These are phyloP conservation scores for Aplidium turbinatum DNA, from an alignment of 23 tunicate species.

Conservation along the genomic window DNA sequence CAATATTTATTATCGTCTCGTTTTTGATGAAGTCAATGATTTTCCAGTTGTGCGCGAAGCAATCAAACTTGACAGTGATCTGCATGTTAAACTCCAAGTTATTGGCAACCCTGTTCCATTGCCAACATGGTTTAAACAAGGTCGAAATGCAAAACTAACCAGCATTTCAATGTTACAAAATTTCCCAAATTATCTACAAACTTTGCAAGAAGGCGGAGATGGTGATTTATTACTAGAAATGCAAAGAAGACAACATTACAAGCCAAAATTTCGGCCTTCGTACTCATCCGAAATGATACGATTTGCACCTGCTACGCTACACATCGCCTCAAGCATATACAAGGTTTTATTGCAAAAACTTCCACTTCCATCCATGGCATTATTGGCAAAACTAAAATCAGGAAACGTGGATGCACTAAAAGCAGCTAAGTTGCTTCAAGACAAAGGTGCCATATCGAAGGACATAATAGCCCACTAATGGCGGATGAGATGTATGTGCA, in stretches of 20 bases:
- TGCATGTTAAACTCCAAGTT: slow-evolving; percentile 17
- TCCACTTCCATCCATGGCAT: slow-evolving; percentile 12
- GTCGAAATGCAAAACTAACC: slow-evolving; percentile 16
- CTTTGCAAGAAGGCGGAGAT: background rate
- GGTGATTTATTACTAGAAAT: background rate
- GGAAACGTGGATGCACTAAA: slow-evolving; percentile 14
- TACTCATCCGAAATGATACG: background rate
- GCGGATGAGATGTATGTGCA: slow-evolving; percentile 27
- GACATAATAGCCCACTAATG: slow-evolving; percentile 19
- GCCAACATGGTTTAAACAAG: slow-evolving; percentile 21
- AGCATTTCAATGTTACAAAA: background rate
- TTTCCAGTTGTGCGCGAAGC: slow-evolving; percentile 13
- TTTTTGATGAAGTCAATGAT: background rate
- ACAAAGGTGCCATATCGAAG: slow-evolving; percentile 1
- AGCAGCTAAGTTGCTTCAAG: slow-evolving; percentile 10
- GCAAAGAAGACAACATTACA: background rate
- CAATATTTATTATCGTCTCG: slow-evolving; percentile 2
- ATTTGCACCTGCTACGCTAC: background rate
- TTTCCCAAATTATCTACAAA: background rate
- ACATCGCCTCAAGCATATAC: slow-evolving; percentile 16
- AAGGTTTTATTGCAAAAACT: slow-evolving; percentile 5
- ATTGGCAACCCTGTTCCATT: background rate
- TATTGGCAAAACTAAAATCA: slow-evolving; percentile 2
- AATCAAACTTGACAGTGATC: slow-evolving; percentile 10
- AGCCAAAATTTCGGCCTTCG: slow-evolving; percentile 11